A percentile compares a stretch with the other conserved stretches of the same genome.
Evolutionary conservation across 2,888 invertebrate genomes (phyloP).

Genomic region (Hanleya hanleyi): DNA sequence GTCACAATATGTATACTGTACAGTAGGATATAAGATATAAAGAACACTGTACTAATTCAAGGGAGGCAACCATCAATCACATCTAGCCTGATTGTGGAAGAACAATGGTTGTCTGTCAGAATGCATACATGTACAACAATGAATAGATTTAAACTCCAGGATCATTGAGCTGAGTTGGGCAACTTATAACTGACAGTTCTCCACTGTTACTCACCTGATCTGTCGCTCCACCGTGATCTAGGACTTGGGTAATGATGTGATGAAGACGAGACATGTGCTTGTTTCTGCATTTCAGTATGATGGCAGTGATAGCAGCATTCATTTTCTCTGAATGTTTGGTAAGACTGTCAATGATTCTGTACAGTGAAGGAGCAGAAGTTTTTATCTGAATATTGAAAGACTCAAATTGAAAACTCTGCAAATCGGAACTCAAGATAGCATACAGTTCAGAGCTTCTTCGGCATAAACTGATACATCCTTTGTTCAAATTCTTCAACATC

Average conservation of each 20-base stretch:
- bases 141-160: no score
- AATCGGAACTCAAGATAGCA: not conserved
- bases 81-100: no score
- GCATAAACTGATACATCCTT: not conserved
- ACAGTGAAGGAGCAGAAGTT: not conserved
- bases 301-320: not conserved
- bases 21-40: no score
- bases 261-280: not conserved
- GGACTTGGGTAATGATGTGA: not conserved
- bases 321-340: not conserved
- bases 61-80: no score
- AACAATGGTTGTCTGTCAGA: no score
- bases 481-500: not conserved
- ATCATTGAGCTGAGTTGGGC: no score
- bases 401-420: not conserved
- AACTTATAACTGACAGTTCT: no score
- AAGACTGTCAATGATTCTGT: not conserved
- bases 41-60: no score
- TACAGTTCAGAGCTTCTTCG: not conserved
- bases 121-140: no score
- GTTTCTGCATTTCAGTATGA: not conserved
- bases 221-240: not conserved
- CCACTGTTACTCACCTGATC: not conserved
- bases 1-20: no score
- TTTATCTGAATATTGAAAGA: not conserved